phyloP scores from a whole-genome alignment of 1,140 invertebrate genomes.

The Lysiphlebus fabarum region DNA sequence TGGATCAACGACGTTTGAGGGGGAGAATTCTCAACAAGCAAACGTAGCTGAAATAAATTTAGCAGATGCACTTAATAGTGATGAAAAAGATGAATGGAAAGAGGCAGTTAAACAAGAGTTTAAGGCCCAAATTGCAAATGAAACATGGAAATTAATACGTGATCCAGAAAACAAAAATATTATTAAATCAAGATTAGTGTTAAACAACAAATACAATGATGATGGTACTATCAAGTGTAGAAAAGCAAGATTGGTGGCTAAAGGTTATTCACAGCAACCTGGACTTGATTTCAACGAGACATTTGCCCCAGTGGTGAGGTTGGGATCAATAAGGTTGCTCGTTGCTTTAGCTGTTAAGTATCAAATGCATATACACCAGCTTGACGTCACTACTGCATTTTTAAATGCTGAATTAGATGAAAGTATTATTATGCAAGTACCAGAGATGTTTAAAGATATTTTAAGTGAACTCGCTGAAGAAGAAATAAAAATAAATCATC shows the following conservation, averaged over 20 bases:
- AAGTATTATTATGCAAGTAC: slow-evolving; percentile 31
- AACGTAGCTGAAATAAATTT: neutral
- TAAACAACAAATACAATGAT: neutral
- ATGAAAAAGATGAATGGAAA: neutral
- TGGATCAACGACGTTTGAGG: neutral
- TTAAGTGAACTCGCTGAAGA: neutral
- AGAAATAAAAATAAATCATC: neutral
- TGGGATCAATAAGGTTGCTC: slow-evolving; percentile 26
- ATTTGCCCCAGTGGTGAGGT: slow-evolving; percentile 25
- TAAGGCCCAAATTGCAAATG: slow-evolving; percentile 1
- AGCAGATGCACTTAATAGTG: neutral
- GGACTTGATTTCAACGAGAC: slow-evolving; percentile 1
- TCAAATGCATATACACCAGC: slow-evolving; percentile 24
- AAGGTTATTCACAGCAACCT: neutral
- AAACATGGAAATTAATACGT: slow-evolving; percentile 3
- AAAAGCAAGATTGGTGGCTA: slow-evolving; percentile 10
- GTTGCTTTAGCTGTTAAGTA: slow-evolving; percentile 30
- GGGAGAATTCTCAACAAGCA: neutral
- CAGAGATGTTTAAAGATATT: slow-evolving; percentile 15
- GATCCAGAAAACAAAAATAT: neutral
- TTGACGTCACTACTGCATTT: slow-evolving; percentile 43
- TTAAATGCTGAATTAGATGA: slow-evolving; percentile 39
- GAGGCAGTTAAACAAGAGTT: neutral
- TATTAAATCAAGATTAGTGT: neutral
- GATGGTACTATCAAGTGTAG: neutral